These are phyloP conservation scores for Zaprionus lineosus DNA, from an alignment of 2,888 invertebrate genomes.

Conservation along the genomic window DNA sequence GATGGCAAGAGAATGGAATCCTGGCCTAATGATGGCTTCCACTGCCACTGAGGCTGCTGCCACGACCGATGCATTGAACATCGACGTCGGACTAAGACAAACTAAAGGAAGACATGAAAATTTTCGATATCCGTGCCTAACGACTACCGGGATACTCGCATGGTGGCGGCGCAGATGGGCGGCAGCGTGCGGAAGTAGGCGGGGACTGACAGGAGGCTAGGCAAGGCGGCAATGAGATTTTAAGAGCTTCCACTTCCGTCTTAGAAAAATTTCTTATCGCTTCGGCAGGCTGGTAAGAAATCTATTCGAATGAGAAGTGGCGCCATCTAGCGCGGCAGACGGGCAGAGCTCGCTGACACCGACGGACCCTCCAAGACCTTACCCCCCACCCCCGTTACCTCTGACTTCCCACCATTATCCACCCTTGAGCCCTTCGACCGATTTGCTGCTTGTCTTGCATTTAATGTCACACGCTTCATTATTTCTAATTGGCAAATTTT, in stretches of 20 bases:
- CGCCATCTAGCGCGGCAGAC: constrained; percentile 12
- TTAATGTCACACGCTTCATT: constrained; percentile 78
- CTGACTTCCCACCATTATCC: neutral
- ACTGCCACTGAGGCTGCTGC: constrained; percentile 1
- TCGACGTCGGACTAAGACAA: constrained; percentile 60
- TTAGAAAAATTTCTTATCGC: constrained; percentile 74
- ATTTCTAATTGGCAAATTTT: constrained; percentile 78
- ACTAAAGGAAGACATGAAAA: constrained; percentile 79
- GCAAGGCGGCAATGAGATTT: constrained; percentile 68
- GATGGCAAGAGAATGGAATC: constrained; percentile 4
- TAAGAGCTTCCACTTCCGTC: constrained; percentile 77
- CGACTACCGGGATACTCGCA: constrained; percentile 50
- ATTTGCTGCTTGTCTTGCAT: constrained; percentile 76
- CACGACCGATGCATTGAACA: constrained; percentile 40
- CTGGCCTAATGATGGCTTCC: constrained; percentile 59
- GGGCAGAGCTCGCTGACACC: neutral
- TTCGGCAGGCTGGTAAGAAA: constrained; percentile 44
- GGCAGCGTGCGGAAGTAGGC: neutral
- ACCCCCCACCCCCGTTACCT: neutral
- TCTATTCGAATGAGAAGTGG: constrained; percentile 36
- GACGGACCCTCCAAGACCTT: no score
- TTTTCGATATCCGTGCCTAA: constrained; percentile 77
- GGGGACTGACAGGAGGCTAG: constrained; percentile 1
- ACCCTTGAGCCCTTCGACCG: constrained; percentile 51
- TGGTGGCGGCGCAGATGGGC: neutral